These are phyloP conservation scores for Neotoxoptera formosana DNA, from an alignment of 1,140 invertebrate species.

Conservation along the genomic window DNA sequence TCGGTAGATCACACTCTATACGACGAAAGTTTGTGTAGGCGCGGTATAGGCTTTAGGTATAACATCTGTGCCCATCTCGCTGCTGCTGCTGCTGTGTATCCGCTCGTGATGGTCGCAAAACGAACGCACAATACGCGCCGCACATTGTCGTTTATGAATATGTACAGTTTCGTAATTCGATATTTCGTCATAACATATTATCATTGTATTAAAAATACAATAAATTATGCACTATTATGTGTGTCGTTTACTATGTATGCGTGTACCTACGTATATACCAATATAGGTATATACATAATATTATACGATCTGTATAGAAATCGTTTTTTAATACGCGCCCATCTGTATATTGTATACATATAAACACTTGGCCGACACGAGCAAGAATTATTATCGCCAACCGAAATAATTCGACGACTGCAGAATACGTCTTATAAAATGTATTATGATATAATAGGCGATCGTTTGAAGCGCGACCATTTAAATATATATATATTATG, in stretches of 20 bases:
- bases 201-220: slow-evolving; percentile 5
- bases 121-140: neutral
- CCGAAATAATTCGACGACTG: neutral
- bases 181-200: slow-evolving; percentile 17
- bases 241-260: neutral
- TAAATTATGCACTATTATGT: neutral
- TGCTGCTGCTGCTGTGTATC: neutral
- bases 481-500: neutral
- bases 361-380: neutral
- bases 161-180: slow-evolving; percentile 23
- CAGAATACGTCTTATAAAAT: neutral
- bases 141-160: neutral
- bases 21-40: neutral
- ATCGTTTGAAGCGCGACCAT: neutral
- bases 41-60: neutral
- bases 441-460: neutral
- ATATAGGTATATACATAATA: neutral
- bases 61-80: neutral
- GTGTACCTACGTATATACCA: neutral
- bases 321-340: slow-evolving; percentile 18
- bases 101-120: slow-evolving; percentile 18
- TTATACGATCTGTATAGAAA: neutral
- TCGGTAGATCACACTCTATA: neutral
- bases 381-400: neutral
- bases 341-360: neutral